Evolutionary conservation across 2,113 vertebrate species (phyloP), one percentile per base, ranked within the genome.

Genomic region (Vimba vimba): DNA sequence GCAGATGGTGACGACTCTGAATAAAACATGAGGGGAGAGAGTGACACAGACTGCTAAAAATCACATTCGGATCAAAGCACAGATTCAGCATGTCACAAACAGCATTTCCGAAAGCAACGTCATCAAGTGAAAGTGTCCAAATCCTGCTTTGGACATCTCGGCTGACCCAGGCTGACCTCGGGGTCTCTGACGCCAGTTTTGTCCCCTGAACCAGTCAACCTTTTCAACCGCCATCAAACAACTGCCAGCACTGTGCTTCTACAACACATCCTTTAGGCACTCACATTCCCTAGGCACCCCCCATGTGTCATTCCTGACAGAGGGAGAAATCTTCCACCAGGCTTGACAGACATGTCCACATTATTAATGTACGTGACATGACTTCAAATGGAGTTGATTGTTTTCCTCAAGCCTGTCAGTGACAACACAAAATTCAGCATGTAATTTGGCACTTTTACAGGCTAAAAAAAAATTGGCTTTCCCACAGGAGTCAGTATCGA

Each of bases 1-100:
- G 6, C 87, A 88, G 80, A 86, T 86, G 80, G 87, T 27, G 50
- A 82, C 25, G 59, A 78, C 43, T 15, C 52, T 71, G 85, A 86
- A 88, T 78, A 33, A 80, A 88, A 88, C 74, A 88, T 81, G 77
- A 83, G 50, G 76, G 75, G 59, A 59, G 68, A 59, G 62, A 64
- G 60, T 10, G 80, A 79, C 59, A 71, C 78, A 62, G 79, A 66
- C 43, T 62, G 78, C 77, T 79, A 19, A 85, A 82, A 85, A 81
- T 75, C 55, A 55, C 73, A 88, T 77, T 84, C 60, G 71, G 79
- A 85, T 88, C 85, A 71, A 82, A 73, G 64, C 82, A 86, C 52
- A 62, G 69, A 73, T 64, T 36, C 27, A 25, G 11, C 62, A 73
- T 36, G 71, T 74, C 66, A 81, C 23, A 52, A 64, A 84, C 33